phyloP scores from a whole-genome alignment of 1,140 invertebrate genomes.

The Sitodiplosis mosellana region DNA sequence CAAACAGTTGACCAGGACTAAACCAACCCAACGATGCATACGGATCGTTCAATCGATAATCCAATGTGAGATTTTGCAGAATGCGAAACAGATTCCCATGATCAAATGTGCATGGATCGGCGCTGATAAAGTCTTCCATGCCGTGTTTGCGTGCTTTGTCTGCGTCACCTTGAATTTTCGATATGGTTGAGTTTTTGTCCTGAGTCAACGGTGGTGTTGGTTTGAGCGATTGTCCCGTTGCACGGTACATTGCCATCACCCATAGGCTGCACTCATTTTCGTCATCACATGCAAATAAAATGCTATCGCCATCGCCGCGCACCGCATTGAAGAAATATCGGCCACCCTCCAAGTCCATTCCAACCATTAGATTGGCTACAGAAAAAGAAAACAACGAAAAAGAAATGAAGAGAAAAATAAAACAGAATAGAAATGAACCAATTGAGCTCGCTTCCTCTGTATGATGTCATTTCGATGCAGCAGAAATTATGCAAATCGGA shows the following conservation, averaged over 20 bases:
- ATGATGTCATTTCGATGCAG: background rate
- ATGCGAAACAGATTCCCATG: slow-evolving; percentile 83
- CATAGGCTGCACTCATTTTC: slow-evolving; percentile 96
- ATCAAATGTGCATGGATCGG: slow-evolving; percentile 92
- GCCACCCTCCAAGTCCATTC: slow-evolving; percentile 72
- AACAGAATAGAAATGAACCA: slow-evolving; percentile 1
- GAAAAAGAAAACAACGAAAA: slow-evolving; percentile 19
- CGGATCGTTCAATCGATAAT: slow-evolving; percentile 89
- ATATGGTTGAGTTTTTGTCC: slow-evolving; percentile 70
- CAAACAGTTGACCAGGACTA: slow-evolving; percentile 95
- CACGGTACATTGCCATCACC: slow-evolving; percentile 97
- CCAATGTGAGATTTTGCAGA: slow-evolving; percentile 81
- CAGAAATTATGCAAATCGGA: slow-evolving; percentile 9
- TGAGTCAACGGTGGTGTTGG: slow-evolving; percentile 84
- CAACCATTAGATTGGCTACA: slow-evolving; percentile 75
- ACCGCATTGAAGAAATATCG: slow-evolving; percentile 97
- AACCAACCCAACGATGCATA: slow-evolving; percentile 99
- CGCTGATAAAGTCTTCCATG: slow-evolving; percentile 97
- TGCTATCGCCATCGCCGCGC: slow-evolving; percentile 83
- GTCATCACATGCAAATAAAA: slow-evolving; percentile 92
- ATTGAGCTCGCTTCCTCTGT: background rate
- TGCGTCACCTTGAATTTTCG: slow-evolving; percentile 83
- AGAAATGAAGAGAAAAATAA: background rate
- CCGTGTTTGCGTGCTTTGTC: slow-evolving; percentile 95
- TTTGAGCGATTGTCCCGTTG: slow-evolving; percentile 97